Percentiles rank a stretch among this genome's conserved stretches.
Evolutionary conservation across 1,140 invertebrate species (phyloP).

Genomic region (Vanessa atalanta): DNA sequence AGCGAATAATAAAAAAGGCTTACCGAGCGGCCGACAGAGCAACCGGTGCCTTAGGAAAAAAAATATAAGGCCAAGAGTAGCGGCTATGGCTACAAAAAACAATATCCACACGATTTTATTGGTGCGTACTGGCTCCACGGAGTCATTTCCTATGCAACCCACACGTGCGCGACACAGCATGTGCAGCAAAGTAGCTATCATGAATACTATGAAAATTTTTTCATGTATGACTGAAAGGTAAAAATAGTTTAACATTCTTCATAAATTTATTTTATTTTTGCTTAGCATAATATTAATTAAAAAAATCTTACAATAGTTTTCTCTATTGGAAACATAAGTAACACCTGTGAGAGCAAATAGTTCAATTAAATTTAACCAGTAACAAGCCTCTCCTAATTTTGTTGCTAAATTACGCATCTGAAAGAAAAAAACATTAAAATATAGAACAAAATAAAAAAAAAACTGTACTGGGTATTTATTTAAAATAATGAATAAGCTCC

Average conservation of each 20-base stretch:
- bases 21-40: conserved; percentile 93
- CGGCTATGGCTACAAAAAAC: conserved; percentile 87
- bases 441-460: too few relatives aligned
- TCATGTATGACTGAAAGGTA: conserved; percentile 91
- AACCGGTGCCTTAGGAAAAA: conserved; percentile 94
- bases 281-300: background rate
- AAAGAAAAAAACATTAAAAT: conserved; percentile 41
- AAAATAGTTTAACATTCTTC: conserved; percentile 14
- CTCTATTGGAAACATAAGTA: conserved; percentile 95
- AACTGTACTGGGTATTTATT: background rate
- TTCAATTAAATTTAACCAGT: conserved; percentile 92
- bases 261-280: background rate
- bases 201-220: conserved; percentile 95
- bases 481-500: too few relatives aligned
- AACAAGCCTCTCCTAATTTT: conserved; percentile 87
- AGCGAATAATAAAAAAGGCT: conserved; percentile 48
- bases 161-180: conserved; percentile 86
- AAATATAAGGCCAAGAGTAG: conserved; percentile 89
- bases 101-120: conserved; percentile 82
- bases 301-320: conserved; percentile 94
- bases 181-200: conserved; percentile 91
- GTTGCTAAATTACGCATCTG: conserved; percentile 76
- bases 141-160: conserved; percentile 64
- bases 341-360: conserved; percentile 91
- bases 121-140: conserved; percentile 67